Evolutionary conservation across 2,797 vertebrate genomes (phyloP).

Genomic region (Anas bernieri): DNA sequence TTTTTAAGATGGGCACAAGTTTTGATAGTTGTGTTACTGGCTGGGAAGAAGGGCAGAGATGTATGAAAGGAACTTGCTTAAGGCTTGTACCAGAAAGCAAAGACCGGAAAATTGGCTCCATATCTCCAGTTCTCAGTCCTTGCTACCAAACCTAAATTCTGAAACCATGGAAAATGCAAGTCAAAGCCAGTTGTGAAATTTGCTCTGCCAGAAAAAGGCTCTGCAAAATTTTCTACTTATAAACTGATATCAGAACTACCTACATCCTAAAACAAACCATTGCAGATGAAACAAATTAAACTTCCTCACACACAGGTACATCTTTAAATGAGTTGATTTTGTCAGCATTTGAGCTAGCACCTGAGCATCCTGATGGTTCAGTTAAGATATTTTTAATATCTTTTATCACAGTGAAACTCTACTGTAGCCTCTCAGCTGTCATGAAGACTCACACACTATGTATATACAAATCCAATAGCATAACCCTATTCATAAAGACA

Average conservation of each 20-base stretch:
- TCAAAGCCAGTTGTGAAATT: neutral
- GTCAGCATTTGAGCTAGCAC: neutral
- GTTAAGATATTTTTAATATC: neutral
- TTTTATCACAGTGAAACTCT: neutral
- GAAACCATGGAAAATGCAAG: neutral
- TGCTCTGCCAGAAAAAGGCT: neutral
- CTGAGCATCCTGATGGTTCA: neutral
- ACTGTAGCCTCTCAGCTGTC: neutral
- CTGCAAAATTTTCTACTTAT: neutral
- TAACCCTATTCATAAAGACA: neutral
- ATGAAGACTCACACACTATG: neutral
- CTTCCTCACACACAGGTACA: neutral
- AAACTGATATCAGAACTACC: neutral
- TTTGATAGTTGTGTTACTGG: neutral
- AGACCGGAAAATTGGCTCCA: neutral
- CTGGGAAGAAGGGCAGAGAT: neutral
- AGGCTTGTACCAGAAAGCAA: neutral
- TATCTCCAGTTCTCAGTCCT: neutral
- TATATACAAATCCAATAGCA: neutral
- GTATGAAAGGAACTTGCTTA: neutral
- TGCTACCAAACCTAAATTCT: neutral
- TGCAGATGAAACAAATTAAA: neutral
- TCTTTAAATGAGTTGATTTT: neutral
- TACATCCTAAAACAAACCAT: neutral
- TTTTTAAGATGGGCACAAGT: neutral